Conservation (phyloP, 2,113 vertebrate genomes). For the Mesembrinibis cayennensis region DNA sequence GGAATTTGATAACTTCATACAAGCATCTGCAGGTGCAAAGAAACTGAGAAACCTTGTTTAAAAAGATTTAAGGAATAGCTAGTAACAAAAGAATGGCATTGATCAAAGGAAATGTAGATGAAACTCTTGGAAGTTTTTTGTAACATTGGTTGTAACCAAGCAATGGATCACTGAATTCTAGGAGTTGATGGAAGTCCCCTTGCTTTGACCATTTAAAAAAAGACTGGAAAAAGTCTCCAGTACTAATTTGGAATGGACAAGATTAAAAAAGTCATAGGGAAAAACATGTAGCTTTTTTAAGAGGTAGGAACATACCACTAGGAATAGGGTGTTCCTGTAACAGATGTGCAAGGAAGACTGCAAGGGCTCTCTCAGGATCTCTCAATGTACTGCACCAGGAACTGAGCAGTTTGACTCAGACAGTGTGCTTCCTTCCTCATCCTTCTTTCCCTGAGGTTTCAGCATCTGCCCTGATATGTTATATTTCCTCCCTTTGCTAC, state of each 20-base stretch:
- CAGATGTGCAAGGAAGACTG: neutral
- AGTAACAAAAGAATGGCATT: neutral
- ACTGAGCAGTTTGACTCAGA: neutral
- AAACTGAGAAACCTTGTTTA: neutral
- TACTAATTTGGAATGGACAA: neutral
- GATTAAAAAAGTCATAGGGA: neutral
- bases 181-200: neutral
- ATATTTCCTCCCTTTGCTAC: neutral
- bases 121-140: neutral
- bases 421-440: neutral
- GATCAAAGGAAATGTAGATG: neutral
- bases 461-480: neutral
- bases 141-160: neutral
- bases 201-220: neutral
- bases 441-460: neutral
- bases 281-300: neutral
- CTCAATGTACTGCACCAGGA: neutral
- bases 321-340: neutral
- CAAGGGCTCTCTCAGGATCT: neutral
- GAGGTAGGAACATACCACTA: neutral
- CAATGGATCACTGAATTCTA: neutral
- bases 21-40: conserved; percentile 4
- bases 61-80: neutral
- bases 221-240: neutral
- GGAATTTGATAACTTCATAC: neutral